Percentiles rank a stretch among this genome's conserved stretches.
These are phyloP conservation scores for Astyanax mexicanus DNA, from an alignment of 2,797 vertebrate genomes.

Conservation along the genomic window DNA sequence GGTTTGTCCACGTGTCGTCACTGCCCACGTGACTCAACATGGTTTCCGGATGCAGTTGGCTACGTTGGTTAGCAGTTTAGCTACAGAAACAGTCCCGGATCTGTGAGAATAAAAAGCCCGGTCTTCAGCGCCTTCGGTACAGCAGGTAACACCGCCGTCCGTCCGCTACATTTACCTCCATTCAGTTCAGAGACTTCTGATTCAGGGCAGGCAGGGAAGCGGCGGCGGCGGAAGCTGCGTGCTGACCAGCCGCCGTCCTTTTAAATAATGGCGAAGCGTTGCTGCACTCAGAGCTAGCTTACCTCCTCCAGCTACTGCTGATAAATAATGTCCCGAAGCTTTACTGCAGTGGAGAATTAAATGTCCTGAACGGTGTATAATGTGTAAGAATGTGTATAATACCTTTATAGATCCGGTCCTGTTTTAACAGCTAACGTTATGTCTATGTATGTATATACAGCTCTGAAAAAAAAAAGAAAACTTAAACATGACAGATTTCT, in stretches of 20 bases:
- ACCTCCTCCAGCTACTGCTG: no score
- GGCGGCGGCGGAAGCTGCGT: no score
- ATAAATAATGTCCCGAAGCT: background rate
- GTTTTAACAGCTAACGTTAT: no score
- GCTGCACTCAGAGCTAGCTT: background rate
- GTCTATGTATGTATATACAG: no score
- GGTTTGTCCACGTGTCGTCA: background rate
- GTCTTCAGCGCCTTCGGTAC: background rate
- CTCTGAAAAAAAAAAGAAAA: no score
- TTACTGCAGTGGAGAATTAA: no score
- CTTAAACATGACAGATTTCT: no score
- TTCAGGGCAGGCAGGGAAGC: background rate
- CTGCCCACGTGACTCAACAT: background rate
- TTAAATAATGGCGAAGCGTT: background rate
- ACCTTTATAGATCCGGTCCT: no score
- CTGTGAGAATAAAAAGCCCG: slow-evolving; percentile 2
- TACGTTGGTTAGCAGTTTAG: slow-evolving; percentile 26
- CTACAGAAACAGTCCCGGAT: background rate
- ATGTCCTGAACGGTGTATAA: no score
- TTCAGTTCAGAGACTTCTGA: background rate
- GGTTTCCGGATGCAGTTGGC: slow-evolving; percentile 12
- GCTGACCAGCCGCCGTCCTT: background rate
- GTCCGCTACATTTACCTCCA: background rate
- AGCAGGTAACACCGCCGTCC: background rate
- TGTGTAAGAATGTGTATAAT: no score